Base-by-base conservation (phyloP, 2,113 vertebrate genomes). In the Arvicanthis niloticus region DNA sequence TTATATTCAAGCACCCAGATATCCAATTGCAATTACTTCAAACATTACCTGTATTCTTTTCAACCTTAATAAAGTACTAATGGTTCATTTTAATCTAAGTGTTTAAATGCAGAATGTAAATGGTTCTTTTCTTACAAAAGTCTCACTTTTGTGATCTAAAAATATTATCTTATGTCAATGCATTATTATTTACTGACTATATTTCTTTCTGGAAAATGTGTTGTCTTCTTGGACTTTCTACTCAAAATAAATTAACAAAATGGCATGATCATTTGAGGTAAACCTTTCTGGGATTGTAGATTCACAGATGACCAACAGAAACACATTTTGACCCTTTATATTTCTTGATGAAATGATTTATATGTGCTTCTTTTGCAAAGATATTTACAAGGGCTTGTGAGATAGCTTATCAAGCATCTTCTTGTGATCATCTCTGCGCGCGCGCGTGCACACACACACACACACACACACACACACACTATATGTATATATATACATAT, bases 171-270 rank as follows among this genome's bases (percentile, higher is more conserved):
- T 72, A 1, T 51, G 31, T 53, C 40, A 77, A 29, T 70, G 7
- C 0, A 73, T 8, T 19, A 62, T 45, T 40, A 53, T 75, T 93
- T 56, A 58, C 7, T 77, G 67, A 21, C 40, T 5, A 19, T 5
- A 13, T 82, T 72, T 70, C n/a, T 12, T 73, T 89, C 34, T 45
- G 26, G 1, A 85, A 62, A 77, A 17, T 72, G 53, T 72, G 0
- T 31, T 76, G 1, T 68, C 84, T 53, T 77, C 11, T 58, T 60
- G 5, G 34, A 45, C 40, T 93, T 75, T 31, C 8, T 68, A n/a
- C 6, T 19, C 51, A 24, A 88, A 82, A 90, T n/a, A 56, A 86
- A 81, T 77, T 48, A 94, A 56, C 11, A 42, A 94, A 92, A 67
- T 29, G 11, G 24, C 62, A 8, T 58, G 12, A 90, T 78, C 2